Evolutionary conservation across 2,888 invertebrate genomes (phyloP).

Genomic region (Imbricaverruca yamaguchii): DNA sequence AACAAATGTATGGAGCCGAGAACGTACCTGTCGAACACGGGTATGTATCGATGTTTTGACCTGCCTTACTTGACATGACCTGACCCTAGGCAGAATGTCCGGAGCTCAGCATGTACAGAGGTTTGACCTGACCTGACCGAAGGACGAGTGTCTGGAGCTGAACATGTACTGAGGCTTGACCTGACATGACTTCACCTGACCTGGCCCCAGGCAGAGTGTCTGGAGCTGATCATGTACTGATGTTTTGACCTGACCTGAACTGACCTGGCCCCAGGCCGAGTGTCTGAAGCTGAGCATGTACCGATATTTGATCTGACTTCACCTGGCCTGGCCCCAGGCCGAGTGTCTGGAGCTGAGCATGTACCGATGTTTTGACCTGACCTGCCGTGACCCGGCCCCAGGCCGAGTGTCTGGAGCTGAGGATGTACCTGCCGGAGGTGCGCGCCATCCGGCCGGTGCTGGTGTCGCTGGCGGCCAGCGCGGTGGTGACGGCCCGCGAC

Average conservation of each 20-base stretch:
- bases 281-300: conserved; percentile 21
- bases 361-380: not conserved
- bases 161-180: not conserved
- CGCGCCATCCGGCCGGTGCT: conserved; percentile 15
- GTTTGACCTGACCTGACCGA: too few relatives aligned
- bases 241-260: not conserved
- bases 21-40: too few relatives aligned
- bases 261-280: not conserved
- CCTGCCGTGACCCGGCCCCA: not conserved
- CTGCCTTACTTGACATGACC: too few relatives aligned
- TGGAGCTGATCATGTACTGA: not conserved
- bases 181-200: not conserved
- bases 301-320: not conserved
- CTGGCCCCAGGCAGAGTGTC: not conserved
- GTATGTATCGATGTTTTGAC: too few relatives aligned
- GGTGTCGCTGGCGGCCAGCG: conserved; percentile 13
- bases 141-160: conserved; percentile 22
- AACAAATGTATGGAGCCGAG: too few relatives aligned
- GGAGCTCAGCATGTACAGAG: too few relatives aligned
- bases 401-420: conserved; percentile 23
- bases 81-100: too few relatives aligned
- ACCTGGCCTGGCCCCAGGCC: not conserved
- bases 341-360: not conserved
- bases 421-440: conserved; percentile 21
- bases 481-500: not conserved